Conservation (phyloP, 2,113 vertebrate species). For the Podarcis raffonei region DNA sequence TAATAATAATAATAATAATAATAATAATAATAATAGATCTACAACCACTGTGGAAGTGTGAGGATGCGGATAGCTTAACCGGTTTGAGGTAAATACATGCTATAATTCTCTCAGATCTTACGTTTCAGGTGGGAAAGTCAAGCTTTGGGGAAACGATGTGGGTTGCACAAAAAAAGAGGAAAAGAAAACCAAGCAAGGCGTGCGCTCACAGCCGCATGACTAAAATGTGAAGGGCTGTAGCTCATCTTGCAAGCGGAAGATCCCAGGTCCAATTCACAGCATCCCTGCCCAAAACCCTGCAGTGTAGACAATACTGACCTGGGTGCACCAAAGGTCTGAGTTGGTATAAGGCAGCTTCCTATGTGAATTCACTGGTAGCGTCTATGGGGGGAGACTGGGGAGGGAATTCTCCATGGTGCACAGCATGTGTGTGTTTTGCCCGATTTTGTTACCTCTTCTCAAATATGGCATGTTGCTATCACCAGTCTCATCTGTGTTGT, state of each 20-base stretch:
- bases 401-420: no score
- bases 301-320: no score
- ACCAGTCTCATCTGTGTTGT: background rate
- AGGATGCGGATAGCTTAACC: background rate
- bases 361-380: background rate
- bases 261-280: background rate
- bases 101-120: background rate
- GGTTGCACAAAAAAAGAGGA: background rate
- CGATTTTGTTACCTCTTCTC: background rate
- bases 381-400: background rate
- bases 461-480: background rate
- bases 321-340: no score
- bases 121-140: background rate
- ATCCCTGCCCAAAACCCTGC: no score
- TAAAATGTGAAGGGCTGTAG: no score
- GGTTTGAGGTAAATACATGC: background rate
- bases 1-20: no score
- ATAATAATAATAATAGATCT: background rate
- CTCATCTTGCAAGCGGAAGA: no score
- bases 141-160: background rate
- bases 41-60: background rate
- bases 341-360: no score
- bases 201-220: background rate
- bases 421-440: background rate
- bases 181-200: background rate